Base-by-base conservation (phyloP, 2,113 vertebrate genomes). In the Orthonyx spaldingii region DNA sequence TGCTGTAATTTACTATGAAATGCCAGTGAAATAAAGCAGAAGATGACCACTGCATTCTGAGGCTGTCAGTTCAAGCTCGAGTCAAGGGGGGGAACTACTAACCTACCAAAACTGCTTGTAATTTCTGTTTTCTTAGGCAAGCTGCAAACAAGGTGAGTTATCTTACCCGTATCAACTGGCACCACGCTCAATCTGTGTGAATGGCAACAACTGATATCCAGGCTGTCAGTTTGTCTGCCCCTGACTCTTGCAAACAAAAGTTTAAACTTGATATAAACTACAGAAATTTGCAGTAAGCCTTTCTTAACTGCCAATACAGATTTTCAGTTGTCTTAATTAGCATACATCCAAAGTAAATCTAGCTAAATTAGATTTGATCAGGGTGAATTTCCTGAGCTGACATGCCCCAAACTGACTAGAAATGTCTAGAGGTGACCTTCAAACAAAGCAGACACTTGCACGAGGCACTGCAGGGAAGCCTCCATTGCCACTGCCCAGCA, bases 351-450 rank as follows among this genome's bases (percentile, higher is more conserved):
- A 88, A 74, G 86, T 55, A 89, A 77, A 94, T 84, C 79, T 56
- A 70, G 89, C 60, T 71, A 49, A 75, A 41, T 44, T 46, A 82
- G 74, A 96, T 87, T 75, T 79, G 60, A 87, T 78, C 81, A 69
- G 70, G 57, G 16, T 68, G 57, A 61, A 3, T 84, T 59, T 93
- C 92, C 91, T 84, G 89, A 94, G 90, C 90, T 0, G 2, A 66
- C 63, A 39, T 30, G 60, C 68, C 68, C 59, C 90, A 70, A 70
- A 91, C 33, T 30, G 76, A 59, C 59, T 49, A 17, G 11, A 41
- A 47, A 35, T 6, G 61, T 77, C 37, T 57, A 20, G 57, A 91
- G 78, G 26, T 85, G 95, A 97, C 95, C 81, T 93, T 94, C 61
- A 89, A 69, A 72, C 3, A 3, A 82, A 41, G 4, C 46, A 87